Conservation (phyloP, 1,140 invertebrate species). For the Solen grandis region DNA sequence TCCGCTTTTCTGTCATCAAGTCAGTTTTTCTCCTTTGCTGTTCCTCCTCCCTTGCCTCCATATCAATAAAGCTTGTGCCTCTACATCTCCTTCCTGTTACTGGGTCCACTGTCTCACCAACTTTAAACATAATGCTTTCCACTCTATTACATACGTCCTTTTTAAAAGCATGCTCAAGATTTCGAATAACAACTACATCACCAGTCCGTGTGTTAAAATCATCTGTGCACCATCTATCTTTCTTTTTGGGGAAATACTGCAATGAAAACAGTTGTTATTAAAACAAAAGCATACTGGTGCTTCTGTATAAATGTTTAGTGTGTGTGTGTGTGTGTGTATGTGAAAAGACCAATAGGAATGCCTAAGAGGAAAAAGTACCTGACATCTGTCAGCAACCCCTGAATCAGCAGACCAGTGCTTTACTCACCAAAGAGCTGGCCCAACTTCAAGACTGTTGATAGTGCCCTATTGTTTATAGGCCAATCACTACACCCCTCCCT, state of each 20-base stretch:
- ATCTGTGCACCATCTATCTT: slow-evolving; percentile 24
- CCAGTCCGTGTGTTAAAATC: slow-evolving; percentile 11
- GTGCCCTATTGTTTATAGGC: background rate
- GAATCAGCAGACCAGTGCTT: background rate
- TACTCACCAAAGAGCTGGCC: background rate
- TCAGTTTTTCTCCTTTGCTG: background rate
- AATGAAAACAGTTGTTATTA: no score
- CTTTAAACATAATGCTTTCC: slow-evolving; percentile 42
- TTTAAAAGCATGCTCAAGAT: background rate
- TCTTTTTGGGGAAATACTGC: slow-evolving; percentile 44
- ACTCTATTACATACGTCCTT: slow-evolving; percentile 34
- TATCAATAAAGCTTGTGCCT: slow-evolving; percentile 57
- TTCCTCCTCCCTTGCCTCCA: slow-evolving; percentile 40
- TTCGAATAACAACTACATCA: slow-evolving; percentile 29
- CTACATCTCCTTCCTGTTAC: slow-evolving; percentile 57
- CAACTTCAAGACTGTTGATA: background rate
- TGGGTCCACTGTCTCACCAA: slow-evolving; percentile 54
- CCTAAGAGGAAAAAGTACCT: background rate
- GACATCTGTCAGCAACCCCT: background rate
- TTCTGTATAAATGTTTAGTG: background rate
- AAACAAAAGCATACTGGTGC: slow-evolving; percentile 3
- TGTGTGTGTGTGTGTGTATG: background rate
- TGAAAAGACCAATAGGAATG: background rate
- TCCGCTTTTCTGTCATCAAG: background rate
- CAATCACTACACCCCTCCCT: no score